Percentiles rank a stretch among this genome's conserved stretches.
These are phyloP conservation scores for Clavelina lepadiformis DNA, from an alignment of 23 tunicate species.

Conservation along the genomic window DNA sequence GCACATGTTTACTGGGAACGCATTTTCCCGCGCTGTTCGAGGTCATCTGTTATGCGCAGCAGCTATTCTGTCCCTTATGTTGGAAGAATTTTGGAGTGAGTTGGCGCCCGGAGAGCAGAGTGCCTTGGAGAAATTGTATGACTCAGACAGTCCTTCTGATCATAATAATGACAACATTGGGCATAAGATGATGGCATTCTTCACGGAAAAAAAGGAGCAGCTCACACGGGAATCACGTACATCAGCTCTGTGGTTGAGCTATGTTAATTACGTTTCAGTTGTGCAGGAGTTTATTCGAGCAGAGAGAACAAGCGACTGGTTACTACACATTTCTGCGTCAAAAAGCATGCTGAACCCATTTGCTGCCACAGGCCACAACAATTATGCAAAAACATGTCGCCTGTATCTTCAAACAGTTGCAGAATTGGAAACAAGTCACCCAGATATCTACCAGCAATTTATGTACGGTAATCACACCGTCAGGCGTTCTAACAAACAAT, in stretches of 20 bases:
- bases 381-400: slow-evolving; percentile 5
- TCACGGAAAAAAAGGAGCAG: no score
- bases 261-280: slow-evolving; percentile 1
- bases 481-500: not conserved
- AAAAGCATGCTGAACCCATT: not conserved
- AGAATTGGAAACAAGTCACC: not conserved
- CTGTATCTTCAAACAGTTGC: slow-evolving; percentile 2
- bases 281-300: slow-evolving; percentile 4
- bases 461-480: slow-evolving; percentile 3
- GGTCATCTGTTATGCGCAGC: no score
- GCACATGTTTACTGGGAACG: no score
- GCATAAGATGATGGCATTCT: no score
- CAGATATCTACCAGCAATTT: not conserved
- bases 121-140: no score
- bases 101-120: no score
- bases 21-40: no score
- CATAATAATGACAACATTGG: no score
- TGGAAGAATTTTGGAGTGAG: no score
- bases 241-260: slow-evolving; percentile 6
- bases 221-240: slow-evolving; percentile 11
- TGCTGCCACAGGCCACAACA: slow-evolving; percentile 6
- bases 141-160: no score
- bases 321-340: not conserved
- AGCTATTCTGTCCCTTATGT: no score
- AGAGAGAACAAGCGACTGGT: slow-evolving; percentile 4